These are phyloP conservation scores for Stenotaenia linearis DNA, from an alignment of 2,888 invertebrate genomes.

Conservation along the genomic window DNA sequence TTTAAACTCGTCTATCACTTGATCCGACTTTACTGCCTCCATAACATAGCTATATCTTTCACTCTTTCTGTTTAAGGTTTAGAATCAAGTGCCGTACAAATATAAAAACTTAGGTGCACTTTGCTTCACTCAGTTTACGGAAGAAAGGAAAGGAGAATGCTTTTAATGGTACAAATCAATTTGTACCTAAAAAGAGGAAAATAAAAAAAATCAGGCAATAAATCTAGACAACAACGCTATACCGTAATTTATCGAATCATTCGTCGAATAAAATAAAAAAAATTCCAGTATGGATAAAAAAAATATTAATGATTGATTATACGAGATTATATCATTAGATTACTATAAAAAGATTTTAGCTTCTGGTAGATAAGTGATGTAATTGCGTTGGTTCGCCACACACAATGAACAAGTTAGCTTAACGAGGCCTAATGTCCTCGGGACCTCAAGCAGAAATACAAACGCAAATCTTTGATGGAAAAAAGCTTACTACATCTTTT, in stretches of 20 bases:
- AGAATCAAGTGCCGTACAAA: neutral
- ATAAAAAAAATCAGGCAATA: neutral
- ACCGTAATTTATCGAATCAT: neutral
- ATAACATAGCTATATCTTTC: neutral
- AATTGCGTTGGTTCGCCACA: neutral
- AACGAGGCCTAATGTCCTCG: neutral
- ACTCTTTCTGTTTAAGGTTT: neutral
- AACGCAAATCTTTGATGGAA: neutral
- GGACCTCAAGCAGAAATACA: neutral
- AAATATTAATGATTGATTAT: neutral
- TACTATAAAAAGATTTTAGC: neutral
- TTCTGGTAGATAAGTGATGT: neutral
- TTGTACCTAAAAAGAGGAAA: neutral
- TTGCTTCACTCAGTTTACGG: neutral
- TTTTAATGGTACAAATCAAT: neutral
- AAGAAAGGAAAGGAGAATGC: neutral
- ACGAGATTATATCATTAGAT: neutral
- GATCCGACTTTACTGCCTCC: neutral
- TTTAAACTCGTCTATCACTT: neutral
- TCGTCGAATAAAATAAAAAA: neutral
- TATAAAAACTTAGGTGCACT: neutral
- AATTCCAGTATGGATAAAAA: no score
- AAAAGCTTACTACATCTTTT: neutral
- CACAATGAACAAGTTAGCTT: slow-evolving; percentile 4
- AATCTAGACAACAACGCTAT: neutral